Conservation (phyloP, 2,113 vertebrate species). For the Recurvirostra avosetta region DNA sequence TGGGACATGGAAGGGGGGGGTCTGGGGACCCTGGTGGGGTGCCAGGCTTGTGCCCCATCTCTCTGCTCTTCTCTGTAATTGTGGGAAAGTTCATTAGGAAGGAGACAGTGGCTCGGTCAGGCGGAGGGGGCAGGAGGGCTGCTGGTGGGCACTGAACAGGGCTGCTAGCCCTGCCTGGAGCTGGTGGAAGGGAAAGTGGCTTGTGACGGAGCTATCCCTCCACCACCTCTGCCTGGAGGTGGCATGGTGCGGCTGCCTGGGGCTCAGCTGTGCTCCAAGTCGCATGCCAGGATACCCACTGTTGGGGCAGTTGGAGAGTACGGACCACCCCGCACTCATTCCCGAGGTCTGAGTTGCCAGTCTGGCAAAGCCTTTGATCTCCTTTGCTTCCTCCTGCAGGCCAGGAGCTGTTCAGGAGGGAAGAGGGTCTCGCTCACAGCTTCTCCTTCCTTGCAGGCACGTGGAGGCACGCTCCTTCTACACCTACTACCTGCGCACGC, state of each 20-base stretch:
- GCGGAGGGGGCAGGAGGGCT: not conserved
- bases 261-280: not conserved
- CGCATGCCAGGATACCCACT: accelerated
- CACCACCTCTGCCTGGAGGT: constrained; percentile 62
- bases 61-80: not conserved
- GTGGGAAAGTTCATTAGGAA: constrained; percentile 56
- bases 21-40: not conserved
- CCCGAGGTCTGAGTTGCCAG: not conserved
- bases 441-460: constrained; percentile 68
- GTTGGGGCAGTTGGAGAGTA: not conserved
- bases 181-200: constrained; percentile 69
- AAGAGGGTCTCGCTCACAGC: not conserved
- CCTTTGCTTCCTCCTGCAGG: not conserved
- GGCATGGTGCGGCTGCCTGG: accelerated
- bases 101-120: constrained; percentile 12
- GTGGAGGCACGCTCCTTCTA: constrained; percentile 82
- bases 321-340: accelerated
- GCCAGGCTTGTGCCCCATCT: not conserved
- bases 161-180: not conserved
- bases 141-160: not conserved
- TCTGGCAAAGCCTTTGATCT: not conserved
- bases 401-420: not conserved
- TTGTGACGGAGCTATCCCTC: constrained; percentile 11
- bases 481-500: constrained; percentile 78
- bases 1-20: accelerated